Percentiles rank a stretch among this genome's conserved stretches.
Evolutionary conservation across 2,113 vertebrate species (phyloP).

Genomic region (Stigmatopora nigra): DNA sequence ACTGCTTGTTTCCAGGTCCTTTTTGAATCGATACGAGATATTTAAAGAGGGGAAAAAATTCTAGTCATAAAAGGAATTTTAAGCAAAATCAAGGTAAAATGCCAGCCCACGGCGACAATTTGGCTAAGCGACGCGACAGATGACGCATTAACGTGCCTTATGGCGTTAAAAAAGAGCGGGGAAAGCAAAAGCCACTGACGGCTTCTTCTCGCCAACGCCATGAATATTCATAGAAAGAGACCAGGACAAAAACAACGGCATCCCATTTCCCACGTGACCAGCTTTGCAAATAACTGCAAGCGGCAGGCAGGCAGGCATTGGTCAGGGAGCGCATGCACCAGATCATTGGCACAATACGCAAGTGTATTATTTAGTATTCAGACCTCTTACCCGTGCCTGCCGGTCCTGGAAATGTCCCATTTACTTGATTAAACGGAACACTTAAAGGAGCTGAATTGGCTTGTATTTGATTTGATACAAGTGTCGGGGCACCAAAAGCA

Average conservation of each 20-base stretch:
- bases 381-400: not conserved
- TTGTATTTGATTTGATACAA: slow-evolving; percentile 20
- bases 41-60: too few species aligned
- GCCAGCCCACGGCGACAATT: not conserved
- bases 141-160: not conserved
- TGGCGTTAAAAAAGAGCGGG: not conserved
- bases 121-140: not conserved
- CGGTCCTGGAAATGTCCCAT: not conserved
- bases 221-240: slow-evolving; percentile 25
- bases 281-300: not conserved
- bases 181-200: too few species aligned
- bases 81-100: too few species aligned
- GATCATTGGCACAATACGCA: slow-evolving; percentile 4
- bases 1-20: too few species aligned
- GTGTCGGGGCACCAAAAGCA: slow-evolving; percentile 15
- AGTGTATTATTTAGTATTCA: not conserved
- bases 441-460: not conserved
- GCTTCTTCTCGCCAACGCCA: not conserved
- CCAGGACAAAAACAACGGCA: slow-evolving; percentile 11
- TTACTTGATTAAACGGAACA: slow-evolving; percentile 8
- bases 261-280: slow-evolving; percentile 22
- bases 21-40: too few species aligned
- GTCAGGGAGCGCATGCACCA: too few species aligned
- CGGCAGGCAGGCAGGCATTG: too few species aligned
- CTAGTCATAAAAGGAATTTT: too few species aligned